Evolutionary conservation across 2,888 invertebrate genomes (phyloP), one percentile per base, ranked within the genome.

Genomic region (Stictocephala bisonia): DNA sequence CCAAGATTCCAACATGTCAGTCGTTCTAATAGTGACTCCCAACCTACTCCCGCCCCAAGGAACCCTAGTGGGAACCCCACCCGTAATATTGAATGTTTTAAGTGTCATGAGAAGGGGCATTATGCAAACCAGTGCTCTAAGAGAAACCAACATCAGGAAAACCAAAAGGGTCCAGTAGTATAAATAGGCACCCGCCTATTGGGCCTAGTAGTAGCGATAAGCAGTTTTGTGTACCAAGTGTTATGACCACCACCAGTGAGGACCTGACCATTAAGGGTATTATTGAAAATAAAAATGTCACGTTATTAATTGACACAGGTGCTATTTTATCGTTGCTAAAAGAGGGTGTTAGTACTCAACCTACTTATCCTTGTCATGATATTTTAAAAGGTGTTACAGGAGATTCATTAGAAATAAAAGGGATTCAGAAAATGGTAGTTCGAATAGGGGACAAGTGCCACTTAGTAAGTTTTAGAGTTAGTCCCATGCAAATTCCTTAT

Each of bases 351-450:
- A 53, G 27, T 15, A 27, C 6, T 22, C 53, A 53, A 27, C 53
- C 53, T 22, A 27, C 27, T 27, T 26, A 11, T 7, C 27, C 53
- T 2, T 24, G 53, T 53, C 9, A n/a, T 7, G 50, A 50, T 20
- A 20, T 50, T 7, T 20, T 24, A 9, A 50, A 50, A 20, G 50
- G 50, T 9, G 50, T 50, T 3, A 50, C 50, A 4, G 50, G 22
- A 7, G 20, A 50, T 20, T 9, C 6, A 22, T 27, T 53, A n/a
- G 7, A 24, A 13, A 53, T 53, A 13, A 3, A 27, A 20, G 53
- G 53, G n/a, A 7, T 53, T 27, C 53, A 53, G 15, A 53, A 27
- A n/a, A 53, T 53, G 53, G 53, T n/a, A 22, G 27, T 53, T 13
- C 26, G 27, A 2, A 27, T 53, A 29, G 53, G 53, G 6, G 53